Conservation (phyloP, 2,888 invertebrate species). For the Perdita meconis region DNA sequence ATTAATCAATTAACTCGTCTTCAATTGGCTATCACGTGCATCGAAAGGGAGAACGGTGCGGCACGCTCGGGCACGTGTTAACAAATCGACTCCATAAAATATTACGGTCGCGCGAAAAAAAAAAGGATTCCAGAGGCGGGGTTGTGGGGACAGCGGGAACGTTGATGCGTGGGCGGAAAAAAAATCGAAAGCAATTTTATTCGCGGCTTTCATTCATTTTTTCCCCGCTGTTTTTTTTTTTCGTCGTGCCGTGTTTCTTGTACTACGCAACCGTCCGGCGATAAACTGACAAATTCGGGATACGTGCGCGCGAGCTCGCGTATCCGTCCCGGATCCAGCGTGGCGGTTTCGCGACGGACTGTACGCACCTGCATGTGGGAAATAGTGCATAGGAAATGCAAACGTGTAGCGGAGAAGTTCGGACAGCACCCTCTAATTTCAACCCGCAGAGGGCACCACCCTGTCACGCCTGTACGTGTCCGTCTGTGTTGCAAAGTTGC, state of each 20-base stretch:
- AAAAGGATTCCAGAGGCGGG: conserved; percentile 6
- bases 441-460: conserved; percentile 77
- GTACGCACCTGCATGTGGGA: conserved; percentile 74
- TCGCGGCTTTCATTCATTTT: conserved; percentile 64
- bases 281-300: conserved; percentile 61
- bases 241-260: conserved; percentile 41
- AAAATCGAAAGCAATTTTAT: conserved; percentile 68
- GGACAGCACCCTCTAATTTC: conserved; percentile 80
- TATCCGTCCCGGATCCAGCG: conserved; percentile 9
- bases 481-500: conserved; percentile 74
- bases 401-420: conserved; percentile 78
- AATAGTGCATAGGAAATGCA: conserved; percentile 81
- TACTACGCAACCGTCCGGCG: conserved; percentile 46
- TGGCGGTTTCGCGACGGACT: conserved; percentile 52
- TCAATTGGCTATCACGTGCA: conserved; percentile 26
- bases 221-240: conserved; percentile 26
- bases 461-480: conserved; percentile 74
- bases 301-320: conserved; percentile 6
- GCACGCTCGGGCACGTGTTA: conserved; percentile 59
- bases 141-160: conserved; percentile 16
- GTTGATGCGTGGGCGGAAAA: conserved; percentile 33
- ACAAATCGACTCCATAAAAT: conserved; percentile 69
- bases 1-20: conserved; percentile 14
- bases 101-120: conserved; percentile 51
- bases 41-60: conserved; percentile 20